Percentiles rank a stretch among this genome's conserved stretches.
phyloP scores from a whole-genome alignment of 2,113 vertebrate genomes.

The Cromileptes altivelis region DNA sequence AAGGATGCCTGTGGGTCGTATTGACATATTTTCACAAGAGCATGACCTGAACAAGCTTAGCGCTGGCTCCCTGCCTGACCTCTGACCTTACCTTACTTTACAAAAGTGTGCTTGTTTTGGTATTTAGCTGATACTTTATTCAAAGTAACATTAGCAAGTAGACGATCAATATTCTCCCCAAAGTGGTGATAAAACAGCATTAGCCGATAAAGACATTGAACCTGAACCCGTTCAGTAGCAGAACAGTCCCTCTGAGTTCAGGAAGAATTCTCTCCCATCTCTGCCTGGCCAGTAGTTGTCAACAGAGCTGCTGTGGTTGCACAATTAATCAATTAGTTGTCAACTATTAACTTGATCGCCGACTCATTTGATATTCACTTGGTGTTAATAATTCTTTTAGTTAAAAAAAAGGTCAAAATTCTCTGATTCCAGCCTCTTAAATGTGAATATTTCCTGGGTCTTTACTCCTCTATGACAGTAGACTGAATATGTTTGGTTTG shows the following conservation, averaged over 20 bases:
- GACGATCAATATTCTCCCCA: slow-evolving; percentile 9
- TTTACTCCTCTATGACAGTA: too few species aligned
- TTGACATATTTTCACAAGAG: slow-evolving; percentile 60
- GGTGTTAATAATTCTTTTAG: too few species aligned
- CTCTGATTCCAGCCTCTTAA: too few species aligned
- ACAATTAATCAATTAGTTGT: too few species aligned
- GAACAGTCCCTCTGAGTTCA: too few species aligned
- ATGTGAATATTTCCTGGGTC: too few species aligned
- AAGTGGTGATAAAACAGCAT: neutral
- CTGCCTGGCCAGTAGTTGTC: neutral
- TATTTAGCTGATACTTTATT: slow-evolving; percentile 26
- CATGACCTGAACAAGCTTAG: slow-evolving; percentile 44
- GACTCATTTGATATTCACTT: too few species aligned
- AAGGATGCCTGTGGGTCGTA: slow-evolving; percentile 56
- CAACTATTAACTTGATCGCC: too few species aligned
- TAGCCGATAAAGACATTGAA: neutral
- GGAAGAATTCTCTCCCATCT: too few species aligned
- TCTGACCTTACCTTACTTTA: slow-evolving; percentile 32
- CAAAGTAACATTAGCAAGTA: neutral
- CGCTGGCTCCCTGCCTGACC: slow-evolving; percentile 45
- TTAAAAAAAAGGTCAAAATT: too few species aligned
- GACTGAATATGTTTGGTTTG: too few species aligned
- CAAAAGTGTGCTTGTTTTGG: slow-evolving; percentile 3
- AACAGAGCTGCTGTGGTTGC: neutral
- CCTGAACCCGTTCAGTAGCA: too few species aligned